These are phyloP conservation scores for Ricordea florida DNA, from an alignment of 92 coral and sea anemone species.

Conservation along the genomic window DNA sequence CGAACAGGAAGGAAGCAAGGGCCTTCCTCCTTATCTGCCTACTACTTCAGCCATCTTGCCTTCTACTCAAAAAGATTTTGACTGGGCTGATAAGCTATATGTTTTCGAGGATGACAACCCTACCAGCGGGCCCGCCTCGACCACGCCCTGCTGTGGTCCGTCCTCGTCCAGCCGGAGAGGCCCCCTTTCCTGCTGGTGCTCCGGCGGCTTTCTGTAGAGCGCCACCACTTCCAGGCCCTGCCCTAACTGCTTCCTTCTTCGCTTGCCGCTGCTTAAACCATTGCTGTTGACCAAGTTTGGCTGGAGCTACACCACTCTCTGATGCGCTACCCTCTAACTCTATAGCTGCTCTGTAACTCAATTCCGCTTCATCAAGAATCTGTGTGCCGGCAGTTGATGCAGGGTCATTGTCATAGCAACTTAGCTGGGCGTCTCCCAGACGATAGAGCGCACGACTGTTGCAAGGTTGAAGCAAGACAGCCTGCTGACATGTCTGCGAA, in stretches of 20 bases:
- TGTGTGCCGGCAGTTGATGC: conserved; percentile 45
- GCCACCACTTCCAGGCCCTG: conserved; percentile 12
- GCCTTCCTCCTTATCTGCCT: too few relatives aligned
- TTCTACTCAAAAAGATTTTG: too few relatives aligned
- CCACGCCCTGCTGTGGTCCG: conserved; percentile 46
- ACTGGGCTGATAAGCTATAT: too few relatives aligned
- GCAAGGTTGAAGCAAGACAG: conserved; percentile 82
- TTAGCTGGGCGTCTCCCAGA: conserved; percentile 89
- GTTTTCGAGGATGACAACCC: too few relatives aligned
- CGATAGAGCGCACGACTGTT: conserved; percentile 89
- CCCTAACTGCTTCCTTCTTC: conserved; percentile 52
- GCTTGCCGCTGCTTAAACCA: conserved; percentile 88
- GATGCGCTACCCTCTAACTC: conserved; percentile 85
- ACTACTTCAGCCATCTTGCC: too few relatives aligned
- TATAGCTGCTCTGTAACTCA: conserved; percentile 83
- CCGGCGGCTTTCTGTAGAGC: conserved; percentile 46
- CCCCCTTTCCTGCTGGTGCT: conserved; percentile 20
- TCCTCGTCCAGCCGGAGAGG: conserved; percentile 45
- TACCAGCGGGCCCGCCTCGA: conserved; percentile 4
- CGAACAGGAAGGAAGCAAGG: too few relatives aligned
- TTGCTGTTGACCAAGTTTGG: conserved; percentile 64
- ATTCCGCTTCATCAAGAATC: conserved; percentile 78
- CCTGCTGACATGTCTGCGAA: conserved; percentile 92
- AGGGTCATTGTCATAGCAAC: conserved; percentile 83
- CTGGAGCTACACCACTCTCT: conserved; percentile 69